Base-by-base conservation (phyloP, 2,888 invertebrate genomes). In the Acleris holmiana region DNA sequence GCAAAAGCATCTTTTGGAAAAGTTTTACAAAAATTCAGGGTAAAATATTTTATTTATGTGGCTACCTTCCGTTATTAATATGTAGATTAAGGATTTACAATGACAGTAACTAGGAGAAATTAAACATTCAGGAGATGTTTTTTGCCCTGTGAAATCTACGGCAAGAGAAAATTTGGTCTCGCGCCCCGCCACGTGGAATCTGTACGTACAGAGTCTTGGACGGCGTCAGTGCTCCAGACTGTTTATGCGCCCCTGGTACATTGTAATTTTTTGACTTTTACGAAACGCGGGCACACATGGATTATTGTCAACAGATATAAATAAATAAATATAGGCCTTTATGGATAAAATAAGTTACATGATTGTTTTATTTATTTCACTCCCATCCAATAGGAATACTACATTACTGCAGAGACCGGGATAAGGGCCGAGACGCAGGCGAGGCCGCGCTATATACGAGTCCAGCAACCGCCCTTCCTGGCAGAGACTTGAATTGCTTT, bases 321-420 rank as follows among this genome's bases (percentile, higher is more conserved):
- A 84, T 83, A 75, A 83, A 85, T 85, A 82, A 86, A 85, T 85
- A 89, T 88, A 89, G 87, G 86, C 86, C 86, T 85, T 85, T 85
- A 87, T 76, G 82, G 86, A 87, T 86, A 84, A 80, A 79, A 78
- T 84, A 65, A 65, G 68, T 72, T 71, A 72, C 69, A 72, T 66
- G 71, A 70, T 76, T 73, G 68, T 71, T 69, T 73, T 60, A 69
- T 71, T 68, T 35, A 35, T 70, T 29, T 47, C 29, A 47, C 19
- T 29, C n/a, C 51, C 10, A 29, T 29, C 25, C 6, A 17, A 15
- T 35, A 17, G 10, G 29, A 29, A 29, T 8, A 1, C 8, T 25
- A n/a, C n/a, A n/a, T n/a, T n/a, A n/a, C n/a, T n/a, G n/a, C n/a
- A n/a, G n/a, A n/a, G n/a, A n/a, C n/a, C n/a, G n/a, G n/a, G n/a